Evolutionary conservation across 2,888 invertebrate genomes (phyloP).

Genomic region (Prosapia bicincta): DNA sequence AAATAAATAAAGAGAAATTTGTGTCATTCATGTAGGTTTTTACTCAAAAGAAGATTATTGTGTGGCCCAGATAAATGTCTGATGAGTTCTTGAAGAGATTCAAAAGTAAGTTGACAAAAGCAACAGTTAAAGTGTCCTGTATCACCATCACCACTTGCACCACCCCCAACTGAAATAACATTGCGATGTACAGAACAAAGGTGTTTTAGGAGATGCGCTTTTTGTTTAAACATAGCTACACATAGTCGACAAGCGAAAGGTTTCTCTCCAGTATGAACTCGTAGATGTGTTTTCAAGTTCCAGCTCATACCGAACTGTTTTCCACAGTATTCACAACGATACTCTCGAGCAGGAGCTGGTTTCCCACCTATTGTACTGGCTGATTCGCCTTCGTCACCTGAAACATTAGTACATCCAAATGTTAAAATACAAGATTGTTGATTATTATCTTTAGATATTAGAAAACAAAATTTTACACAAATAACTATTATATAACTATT

Average conservation of each 20-base stretch:
- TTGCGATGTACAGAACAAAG: slow-evolving; percentile 86
- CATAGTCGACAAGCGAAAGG: slow-evolving; percentile 85
- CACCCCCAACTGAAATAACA: slow-evolving; percentile 79
- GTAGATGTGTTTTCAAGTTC: slow-evolving; percentile 85
- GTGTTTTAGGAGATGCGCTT: slow-evolving; percentile 82
- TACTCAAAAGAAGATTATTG: slow-evolving; percentile 81
- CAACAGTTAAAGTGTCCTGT: slow-evolving; percentile 76
- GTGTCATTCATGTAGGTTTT: slow-evolving; percentile 71
- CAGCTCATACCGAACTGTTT: slow-evolving; percentile 92
- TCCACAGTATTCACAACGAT: slow-evolving; percentile 84
- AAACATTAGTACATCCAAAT: too few species aligned
- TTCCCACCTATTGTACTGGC: slow-evolving; percentile 53
- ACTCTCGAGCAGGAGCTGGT: slow-evolving; percentile 70
- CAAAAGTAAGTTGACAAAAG: slow-evolving; percentile 82
- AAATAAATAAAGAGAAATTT: slow-evolving; percentile 23
- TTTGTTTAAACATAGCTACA: slow-evolving; percentile 90
- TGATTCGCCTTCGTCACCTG: slow-evolving; percentile 30
- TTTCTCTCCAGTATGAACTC: slow-evolving; percentile 86
- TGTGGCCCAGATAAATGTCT: slow-evolving; percentile 85
- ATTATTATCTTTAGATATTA: too few species aligned
- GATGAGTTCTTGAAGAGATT: slow-evolving; percentile 81
- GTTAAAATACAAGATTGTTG: too few species aligned
- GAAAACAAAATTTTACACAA: too few species aligned
- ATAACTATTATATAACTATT: too few species aligned
- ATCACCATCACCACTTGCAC: slow-evolving; percentile 64